phyloP scores from a whole-genome alignment of 2,888 invertebrate genomes.

The Lasioglossum calceatum region DNA sequence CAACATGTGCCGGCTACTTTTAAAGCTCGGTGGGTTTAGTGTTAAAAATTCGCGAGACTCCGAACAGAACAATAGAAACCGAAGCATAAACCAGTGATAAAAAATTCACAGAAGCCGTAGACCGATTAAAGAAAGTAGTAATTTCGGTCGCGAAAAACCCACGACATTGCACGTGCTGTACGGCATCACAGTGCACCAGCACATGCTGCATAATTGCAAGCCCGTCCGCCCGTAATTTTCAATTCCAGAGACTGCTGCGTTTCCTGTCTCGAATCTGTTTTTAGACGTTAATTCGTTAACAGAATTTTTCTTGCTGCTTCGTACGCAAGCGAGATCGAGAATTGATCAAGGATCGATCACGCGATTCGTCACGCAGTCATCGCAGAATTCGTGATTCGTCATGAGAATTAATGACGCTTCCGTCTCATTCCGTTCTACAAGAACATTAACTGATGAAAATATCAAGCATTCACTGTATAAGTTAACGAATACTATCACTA shows the following conservation, averaged over 20 bases:
- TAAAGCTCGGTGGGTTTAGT: too few species aligned
- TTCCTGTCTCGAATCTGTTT: slow-evolving; percentile 30
- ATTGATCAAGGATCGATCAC: slow-evolving; percentile 28
- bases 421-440: not conserved
- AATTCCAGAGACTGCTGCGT: not conserved
- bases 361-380: slow-evolving; percentile 44
- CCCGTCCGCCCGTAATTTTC: slow-evolving; percentile 21
- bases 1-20: too few species aligned
- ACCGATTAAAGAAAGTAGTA: not conserved
- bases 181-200: not conserved
- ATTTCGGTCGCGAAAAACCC: slow-evolving; percentile 28
- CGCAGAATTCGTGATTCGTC: slow-evolving; percentile 34
- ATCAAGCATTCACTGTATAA: not conserved
- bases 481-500: not conserved
- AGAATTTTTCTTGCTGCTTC: not conserved
- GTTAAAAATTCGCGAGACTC: not conserved
- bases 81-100: not conserved
- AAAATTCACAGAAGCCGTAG: slow-evolving; percentile 7
- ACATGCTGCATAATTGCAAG: slow-evolving; percentile 39
- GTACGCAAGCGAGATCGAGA: not conserved
- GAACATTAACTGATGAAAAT: too few species aligned
- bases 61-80: not conserved
- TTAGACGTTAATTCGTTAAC: not conserved
- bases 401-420: not conserved
- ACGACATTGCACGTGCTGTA: slow-evolving; percentile 30